Evolutionary conservation across 1,140 invertebrate genomes (phyloP).

Genomic region (Mamestra configurata): DNA sequence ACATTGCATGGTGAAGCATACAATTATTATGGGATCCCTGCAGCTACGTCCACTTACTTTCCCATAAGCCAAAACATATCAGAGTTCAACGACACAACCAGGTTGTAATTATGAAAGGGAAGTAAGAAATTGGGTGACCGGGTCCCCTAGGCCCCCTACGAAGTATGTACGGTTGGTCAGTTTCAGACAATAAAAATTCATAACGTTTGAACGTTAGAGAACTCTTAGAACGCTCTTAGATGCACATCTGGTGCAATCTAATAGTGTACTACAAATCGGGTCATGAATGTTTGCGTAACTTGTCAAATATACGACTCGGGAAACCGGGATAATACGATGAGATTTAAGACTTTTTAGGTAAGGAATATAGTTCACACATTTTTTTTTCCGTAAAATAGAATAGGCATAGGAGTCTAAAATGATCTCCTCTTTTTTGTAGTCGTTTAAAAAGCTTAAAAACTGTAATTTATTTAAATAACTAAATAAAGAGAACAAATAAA

Average conservation of each 20-base stretch:
- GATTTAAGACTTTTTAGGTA: not conserved
- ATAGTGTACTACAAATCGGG: conserved; percentile 26
- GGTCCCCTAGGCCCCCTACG: conserved; percentile 74
- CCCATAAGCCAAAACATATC: conserved; percentile 70
- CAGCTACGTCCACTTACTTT: conserved; percentile 79
- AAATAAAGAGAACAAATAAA: no score
- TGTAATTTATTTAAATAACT: no score
- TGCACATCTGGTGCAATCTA: conserved; percentile 65
- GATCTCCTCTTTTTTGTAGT: no score
- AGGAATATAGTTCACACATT: no score
- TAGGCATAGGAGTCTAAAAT: no score
- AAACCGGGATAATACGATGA: not conserved
- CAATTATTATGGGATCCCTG: conserved; percentile 73
- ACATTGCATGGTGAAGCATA: conserved; percentile 54
- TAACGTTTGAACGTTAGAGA: conserved; percentile 66
- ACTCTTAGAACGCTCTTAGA: conserved; percentile 60
- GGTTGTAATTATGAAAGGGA: conserved; percentile 84
- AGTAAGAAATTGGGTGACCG: conserved; percentile 81
- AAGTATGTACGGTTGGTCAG: conserved; percentile 80
- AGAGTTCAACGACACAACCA: conserved; percentile 82
- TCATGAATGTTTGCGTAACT: conserved; percentile 35
- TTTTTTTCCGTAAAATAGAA: no score
- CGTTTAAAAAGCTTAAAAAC: no score
- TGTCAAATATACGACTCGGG: conserved; percentile 52
- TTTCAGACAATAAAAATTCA: conserved; percentile 76